Conservation (phyloP, 2,113 vertebrate species). For the Alethe castanea region DNA sequence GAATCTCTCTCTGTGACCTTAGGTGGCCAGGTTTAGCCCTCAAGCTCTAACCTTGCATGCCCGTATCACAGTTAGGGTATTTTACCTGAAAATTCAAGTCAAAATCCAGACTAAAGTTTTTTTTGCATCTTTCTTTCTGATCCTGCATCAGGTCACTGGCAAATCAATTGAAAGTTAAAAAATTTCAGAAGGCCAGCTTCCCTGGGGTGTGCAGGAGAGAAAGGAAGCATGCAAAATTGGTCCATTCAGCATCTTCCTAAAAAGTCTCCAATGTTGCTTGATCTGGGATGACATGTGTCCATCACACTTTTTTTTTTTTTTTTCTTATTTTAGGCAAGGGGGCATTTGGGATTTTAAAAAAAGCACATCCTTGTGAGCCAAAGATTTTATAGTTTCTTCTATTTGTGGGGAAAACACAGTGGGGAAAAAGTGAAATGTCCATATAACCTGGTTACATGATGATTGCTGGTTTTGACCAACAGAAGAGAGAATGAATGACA, state of each 20-base stretch:
- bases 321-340: background rate
- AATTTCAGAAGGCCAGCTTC: background rate
- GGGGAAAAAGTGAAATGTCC: background rate
- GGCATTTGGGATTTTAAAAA: background rate
- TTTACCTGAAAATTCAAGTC: background rate
- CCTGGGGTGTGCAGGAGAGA: background rate
- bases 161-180: background rate
- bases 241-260: background rate
- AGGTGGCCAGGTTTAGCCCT: background rate
- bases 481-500: background rate
- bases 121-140: background rate
- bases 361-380: background rate
- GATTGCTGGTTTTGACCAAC: background rate
- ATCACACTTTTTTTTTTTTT: rapidly evolving
- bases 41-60: background rate
- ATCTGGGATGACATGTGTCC: background rate
- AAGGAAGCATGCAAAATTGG: background rate
- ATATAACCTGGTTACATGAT: background rate
- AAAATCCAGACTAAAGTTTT: background rate
- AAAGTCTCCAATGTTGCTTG: background rate
- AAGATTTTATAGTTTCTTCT: background rate
- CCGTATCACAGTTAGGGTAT: background rate
- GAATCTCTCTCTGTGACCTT: background rate
- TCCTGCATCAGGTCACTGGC: background rate
- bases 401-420: background rate